Evolutionary conservation across 2,113 vertebrate genomes (phyloP), one percentile per base, ranked within the genome.

Genomic region (Leuciscus idus): DNA sequence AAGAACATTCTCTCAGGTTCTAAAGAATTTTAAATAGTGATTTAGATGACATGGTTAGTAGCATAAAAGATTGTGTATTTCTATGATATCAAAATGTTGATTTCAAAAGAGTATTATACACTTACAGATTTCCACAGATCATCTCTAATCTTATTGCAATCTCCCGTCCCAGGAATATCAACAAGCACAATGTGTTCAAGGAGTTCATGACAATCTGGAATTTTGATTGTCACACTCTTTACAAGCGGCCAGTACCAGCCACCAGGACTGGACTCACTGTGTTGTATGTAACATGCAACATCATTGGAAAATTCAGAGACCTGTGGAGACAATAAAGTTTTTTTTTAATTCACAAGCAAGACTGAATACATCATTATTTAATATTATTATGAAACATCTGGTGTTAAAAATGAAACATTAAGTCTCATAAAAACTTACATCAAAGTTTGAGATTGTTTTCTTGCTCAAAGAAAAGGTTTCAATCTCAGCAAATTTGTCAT

Each of bases 131-230:
- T 87, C 85, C 85, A 87, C 68, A 83, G 62, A 30, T 77, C 68
- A 75, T 87, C 70, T 87, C 85, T 83, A 30, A 46, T 83, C 46
- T 77, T 87, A 57, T 83, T 77, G 59, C 13, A 83, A 46, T 87
- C 85, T 83, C 85, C 79, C 64, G 70, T 82, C 1, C 85, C 85
- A 75, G 85, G 85, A 19, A 86, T 57, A 81, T 86, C 80, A 30
- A 87, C 46, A 21, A 87, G 21, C 11, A 66, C 26, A 66, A 87
- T 26, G n/a, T 87, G 70, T 30, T 87, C 80, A 30, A 86, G 55
- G 23, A 76, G 61, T 11, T 87, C 61, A 12, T 23, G 23, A 61
- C 48, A 36, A 21, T 64, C 28, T 23, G 62, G 81, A 5, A 52
- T 57, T 28, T 87, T 87, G 36, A 87, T 79, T 15, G 50, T 50